Evolutionary conservation across 1,140 invertebrate genomes (phyloP), one percentile per base, ranked within the genome.

Genomic region (Scaptomyza pallida): DNA sequence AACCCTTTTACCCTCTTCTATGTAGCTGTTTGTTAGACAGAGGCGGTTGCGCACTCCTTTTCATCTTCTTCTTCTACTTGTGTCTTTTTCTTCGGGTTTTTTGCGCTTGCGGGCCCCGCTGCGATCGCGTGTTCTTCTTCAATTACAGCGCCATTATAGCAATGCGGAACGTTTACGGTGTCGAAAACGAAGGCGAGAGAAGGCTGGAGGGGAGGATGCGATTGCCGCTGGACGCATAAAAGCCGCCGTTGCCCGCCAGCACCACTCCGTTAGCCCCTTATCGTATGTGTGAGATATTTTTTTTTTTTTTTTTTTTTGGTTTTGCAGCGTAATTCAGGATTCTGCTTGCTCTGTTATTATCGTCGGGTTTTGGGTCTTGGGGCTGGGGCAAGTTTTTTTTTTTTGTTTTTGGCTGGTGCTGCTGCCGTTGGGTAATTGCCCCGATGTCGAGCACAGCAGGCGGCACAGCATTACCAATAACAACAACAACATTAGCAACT

Each of bases 111-210:
- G 54, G 56, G 23, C 16, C 55, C 74, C 50, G 56, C 61, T 59
- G 65, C 43, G 82, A 88, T 88, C 78, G 82, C 82, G 82, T 88
- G 82, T 88, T 88, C 78, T 75, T 78, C 75, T 88, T 88, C 82
- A 88, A 88, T 88, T 88, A 88, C 82, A 78, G 77, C 78, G 77
- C 77, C 71, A 86, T 86, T 86, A 86, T 86, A 86, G 69, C 57
- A 80, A 77, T 77, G 78, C 82, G 71, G 75, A 81, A 88, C 79
- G 75, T 85, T 83, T 83, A 72, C 74, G 80, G 57, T 70, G 69
- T 71, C 37, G 43, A 37, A n/a, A n/a, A n/a, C 16, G 12, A 13
- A 44, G 51, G 15, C 48, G 41, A 52, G 55, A 33, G 6, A 40
- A 54, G 69, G 62, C 55, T 45, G 37, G 26, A 30, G 26, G 26